These are phyloP conservation scores for Episyrphus balteatus DNA, from an alignment of 1,140 invertebrate genomes.

Conservation along the genomic window DNA sequence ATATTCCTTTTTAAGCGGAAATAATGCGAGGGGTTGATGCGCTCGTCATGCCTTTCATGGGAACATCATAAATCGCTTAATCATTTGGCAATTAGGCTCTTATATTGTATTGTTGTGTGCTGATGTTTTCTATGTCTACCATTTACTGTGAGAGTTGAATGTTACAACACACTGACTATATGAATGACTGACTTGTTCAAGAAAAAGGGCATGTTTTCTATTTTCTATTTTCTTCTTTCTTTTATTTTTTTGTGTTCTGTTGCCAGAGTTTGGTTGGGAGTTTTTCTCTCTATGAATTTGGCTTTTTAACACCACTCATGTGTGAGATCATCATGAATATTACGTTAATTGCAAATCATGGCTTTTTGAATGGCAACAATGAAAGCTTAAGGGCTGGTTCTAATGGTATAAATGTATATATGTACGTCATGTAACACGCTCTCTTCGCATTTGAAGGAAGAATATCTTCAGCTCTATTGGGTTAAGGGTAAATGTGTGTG, in stretches of 20 bases:
- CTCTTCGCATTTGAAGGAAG: neutral
- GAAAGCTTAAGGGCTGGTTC: slow-evolving; percentile 1
- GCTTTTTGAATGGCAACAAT: neutral
- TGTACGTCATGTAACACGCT: neutral
- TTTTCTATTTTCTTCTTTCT: too few relatives aligned
- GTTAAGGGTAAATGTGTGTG: neutral
- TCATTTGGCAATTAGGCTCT: slow-evolving; percentile 35
- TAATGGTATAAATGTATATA: neutral
- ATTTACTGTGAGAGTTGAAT: too few relatives aligned
- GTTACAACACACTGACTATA: too few relatives aligned
- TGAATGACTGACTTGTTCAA: too few relatives aligned
- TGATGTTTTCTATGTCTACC: too few relatives aligned
- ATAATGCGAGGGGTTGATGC: too few relatives aligned
- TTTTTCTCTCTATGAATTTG: slow-evolving; percentile 5
- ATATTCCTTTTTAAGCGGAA: too few relatives aligned
- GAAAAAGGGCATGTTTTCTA: too few relatives aligned
- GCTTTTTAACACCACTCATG: slow-evolving; percentile 21
- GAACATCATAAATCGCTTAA: slow-evolving; percentile 37
- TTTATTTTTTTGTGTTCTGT: too few relatives aligned
- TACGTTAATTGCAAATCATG: slow-evolving; percentile 36
- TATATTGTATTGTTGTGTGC: neutral
- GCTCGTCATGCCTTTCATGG: too few relatives aligned
- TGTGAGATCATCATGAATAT: slow-evolving; percentile 36
- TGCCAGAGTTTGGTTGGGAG: too few relatives aligned
- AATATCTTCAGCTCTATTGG: neutral